Evolutionary conservation across 2,888 invertebrate genomes (phyloP).

Genomic region (Lithophane semibrunnea): DNA sequence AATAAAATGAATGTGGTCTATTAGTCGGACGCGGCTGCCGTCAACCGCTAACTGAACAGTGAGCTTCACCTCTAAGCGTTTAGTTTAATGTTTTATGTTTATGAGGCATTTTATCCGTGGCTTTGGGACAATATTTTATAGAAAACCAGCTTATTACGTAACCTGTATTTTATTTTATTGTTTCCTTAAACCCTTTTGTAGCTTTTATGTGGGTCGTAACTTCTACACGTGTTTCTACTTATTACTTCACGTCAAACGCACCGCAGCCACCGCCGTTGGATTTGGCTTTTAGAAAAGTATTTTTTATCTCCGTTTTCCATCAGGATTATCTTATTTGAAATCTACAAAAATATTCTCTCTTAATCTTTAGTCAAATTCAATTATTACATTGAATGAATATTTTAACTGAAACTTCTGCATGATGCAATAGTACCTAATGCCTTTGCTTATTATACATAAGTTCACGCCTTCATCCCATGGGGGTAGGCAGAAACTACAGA

Average conservation of each 20-base stretch:
- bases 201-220: conserved; percentile 5
- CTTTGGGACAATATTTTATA: not conserved
- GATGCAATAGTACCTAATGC: not conserved
- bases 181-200: not conserved
- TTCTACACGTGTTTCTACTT: conserved; percentile 7
- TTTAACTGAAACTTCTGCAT: not conserved
- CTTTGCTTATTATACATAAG: not conserved
- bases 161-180: not conserved
- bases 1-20: conserved; percentile 81
- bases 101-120: conserved; percentile 36
- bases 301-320: not conserved
- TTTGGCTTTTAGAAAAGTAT: not conserved
- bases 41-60: conserved; percentile 58
- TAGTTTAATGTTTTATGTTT: conserved; percentile 60
- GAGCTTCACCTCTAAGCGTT: conserved; percentile 54
- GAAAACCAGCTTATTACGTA: not conserved
- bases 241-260: not conserved
- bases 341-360: not conserved
- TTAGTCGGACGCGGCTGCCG: conserved; percentile 66
- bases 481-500: not conserved
- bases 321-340: not conserved
- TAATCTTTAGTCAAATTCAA: not conserved
- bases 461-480: not conserved
- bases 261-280: not conserved
- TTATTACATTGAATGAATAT: not conserved